Evolutionary conservation across 2,797 vertebrate genomes (phyloP).

Genomic region (Typhlichthys subterraneus): DNA sequence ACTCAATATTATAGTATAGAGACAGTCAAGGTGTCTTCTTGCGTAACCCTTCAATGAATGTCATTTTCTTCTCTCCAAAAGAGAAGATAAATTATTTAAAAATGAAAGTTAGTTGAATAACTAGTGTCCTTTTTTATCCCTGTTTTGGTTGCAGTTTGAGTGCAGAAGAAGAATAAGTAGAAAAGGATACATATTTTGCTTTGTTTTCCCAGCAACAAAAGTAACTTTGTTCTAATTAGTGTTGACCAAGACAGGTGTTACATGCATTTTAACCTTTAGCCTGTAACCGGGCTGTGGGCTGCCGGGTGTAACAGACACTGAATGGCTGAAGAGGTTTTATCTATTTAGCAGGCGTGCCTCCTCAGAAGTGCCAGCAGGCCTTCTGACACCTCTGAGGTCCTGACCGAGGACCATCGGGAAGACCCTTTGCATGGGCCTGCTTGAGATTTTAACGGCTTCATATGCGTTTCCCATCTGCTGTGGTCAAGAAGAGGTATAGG

Average conservation of each 20-base stretch:
- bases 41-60: too few species aligned
- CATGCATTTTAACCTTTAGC: constrained; percentile 73
- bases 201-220: constrained; percentile 26
- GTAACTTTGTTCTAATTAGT: constrained; percentile 72
- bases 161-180: background rate
- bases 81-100: too few species aligned
- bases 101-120: too few species aligned
- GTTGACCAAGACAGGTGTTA: constrained; percentile 80
- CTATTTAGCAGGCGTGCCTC: constrained; percentile 82
- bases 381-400: too few species aligned
- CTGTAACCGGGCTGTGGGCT: constrained; percentile 65
- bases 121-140: too few species aligned
- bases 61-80: too few species aligned
- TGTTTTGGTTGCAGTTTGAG: background rate
- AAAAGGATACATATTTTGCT: background rate
- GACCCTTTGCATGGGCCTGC: constrained; percentile 66
- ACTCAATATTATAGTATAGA: too few species aligned
- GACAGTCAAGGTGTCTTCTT: too few species aligned
- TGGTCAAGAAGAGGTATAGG: constrained; percentile 5
- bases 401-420: constrained; percentile 36
- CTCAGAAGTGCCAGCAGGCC: constrained; percentile 48
- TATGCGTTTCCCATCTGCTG: constrained; percentile 84
- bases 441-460: constrained; percentile 81
- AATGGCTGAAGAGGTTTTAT: constrained; percentile 68
- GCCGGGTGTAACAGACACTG: constrained; percentile 64